Percentiles rank a stretch among this genome's conserved stretches.
Conservation (phyloP, 2,888 invertebrate genomes). For the Drosophila ezoana region DNA sequence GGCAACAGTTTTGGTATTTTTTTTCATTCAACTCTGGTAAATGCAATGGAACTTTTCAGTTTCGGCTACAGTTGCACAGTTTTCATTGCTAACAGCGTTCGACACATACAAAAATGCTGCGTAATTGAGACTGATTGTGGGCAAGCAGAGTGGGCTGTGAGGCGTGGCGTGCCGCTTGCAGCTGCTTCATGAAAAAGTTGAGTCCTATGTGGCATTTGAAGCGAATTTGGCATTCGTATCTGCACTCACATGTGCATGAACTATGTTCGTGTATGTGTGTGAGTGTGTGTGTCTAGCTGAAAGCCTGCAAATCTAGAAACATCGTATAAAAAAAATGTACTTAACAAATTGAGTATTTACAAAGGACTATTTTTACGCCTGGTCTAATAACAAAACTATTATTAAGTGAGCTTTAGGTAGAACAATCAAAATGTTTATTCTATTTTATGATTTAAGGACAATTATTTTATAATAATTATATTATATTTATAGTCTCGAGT, state of each 20-base stretch:
- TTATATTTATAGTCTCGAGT: too few species aligned
- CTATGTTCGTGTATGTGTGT: not conserved
- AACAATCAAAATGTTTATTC: not conserved
- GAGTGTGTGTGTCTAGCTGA: constrained; percentile 4
- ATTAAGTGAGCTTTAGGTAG: not conserved
- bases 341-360: constrained; percentile 28
- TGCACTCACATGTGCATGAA: constrained; percentile 10
- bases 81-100: constrained; percentile 77
- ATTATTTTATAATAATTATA: too few species aligned
- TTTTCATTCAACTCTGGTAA: constrained; percentile 39
- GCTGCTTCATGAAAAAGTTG: constrained; percentile 47
- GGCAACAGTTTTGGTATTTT: constrained; percentile 73
- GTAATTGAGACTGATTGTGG: constrained; percentile 77
- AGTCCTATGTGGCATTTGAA: constrained; percentile 38
- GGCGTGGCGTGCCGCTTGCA: constrained; percentile 8
- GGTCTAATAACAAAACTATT: not conserved
- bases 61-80: constrained; percentile 65
- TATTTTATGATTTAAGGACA: not conserved
- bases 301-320: constrained; percentile 29
- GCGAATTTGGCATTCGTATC: constrained; percentile 49
- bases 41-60: constrained; percentile 72
- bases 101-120: constrained; percentile 72
- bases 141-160: not conserved
- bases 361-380: constrained; percentile 1
- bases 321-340: constrained; percentile 30